phyloP scores from a whole-genome alignment of 2,113 vertebrate species.

The Bos taurus region ARS-UCD2.0 NC_037334.1:34961501-34962000 shows the following conservation, averaged over 20 bases:
- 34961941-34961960: background rate
- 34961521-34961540: conserved; percentile 19
- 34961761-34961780: background rate
- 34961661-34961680: background rate
- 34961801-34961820: background rate
- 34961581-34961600: background rate
- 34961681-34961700: background rate
- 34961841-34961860: background rate
- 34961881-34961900: background rate
- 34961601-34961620: background rate
- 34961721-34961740: background rate
- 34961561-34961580: background rate
- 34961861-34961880: background rate
- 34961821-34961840: background rate
- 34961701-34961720: background rate
- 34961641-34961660: background rate
- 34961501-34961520: background rate
- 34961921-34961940: background rate
- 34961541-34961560: background rate
- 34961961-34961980: background rate
- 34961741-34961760: background rate
- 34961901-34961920: background rate
- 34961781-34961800: background rate
- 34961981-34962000: background rate
- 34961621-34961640: background rate